Evolutionary conservation across 2,797 vertebrate species (phyloP), one percentile per base, ranked within the genome.

Genomic region (Girardinus metallicus): DNA sequence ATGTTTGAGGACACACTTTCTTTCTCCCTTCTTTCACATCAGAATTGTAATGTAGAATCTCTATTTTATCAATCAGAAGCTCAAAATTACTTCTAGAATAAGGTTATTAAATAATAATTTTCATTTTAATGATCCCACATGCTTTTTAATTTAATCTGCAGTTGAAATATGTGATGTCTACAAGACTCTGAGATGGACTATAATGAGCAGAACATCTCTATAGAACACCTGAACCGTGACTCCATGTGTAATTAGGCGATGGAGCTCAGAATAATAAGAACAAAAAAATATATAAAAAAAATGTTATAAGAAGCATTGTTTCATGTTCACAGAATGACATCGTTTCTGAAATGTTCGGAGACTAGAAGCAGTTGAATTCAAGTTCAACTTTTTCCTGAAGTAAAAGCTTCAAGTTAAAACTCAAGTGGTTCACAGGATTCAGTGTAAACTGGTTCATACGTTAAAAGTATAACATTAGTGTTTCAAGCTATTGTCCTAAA

Each of bases 81-180:
- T 85, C 78, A 78, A 80, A 79, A 77, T 60, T 73, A 74, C 70
- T 73, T 79, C 15, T 34, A 83, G 76, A 83, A 73, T 8, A 21
- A 68, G 64, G 36, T 41, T 39, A 26, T 39, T 5, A 26, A 41
- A 41, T 41, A 11, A 11, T 41, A 23, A 39, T 41, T 41, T 68
- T 68, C 1, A 4, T 41, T 68, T 41, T 26, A 39, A 68, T 41
- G 36, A 68, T 41, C 21, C 62, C 62, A 36, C 34, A 39, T 23
- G 34, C 34, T 39, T 41, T 68, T 41, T 41, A 12, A 41, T 68
- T 68, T 68, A 4, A 41, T 41, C 64, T 26, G 16, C 64, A 66
- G 36, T 66, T 18, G 64, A 64, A 36, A 68, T 23, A 41, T 12
- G 1, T 36, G 57, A 62, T 34, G 34, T 64, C 36, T 36, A 12